Conservation (phyloP, 2,113 vertebrate genomes). For the Dryoscopus gambensis region DNA sequence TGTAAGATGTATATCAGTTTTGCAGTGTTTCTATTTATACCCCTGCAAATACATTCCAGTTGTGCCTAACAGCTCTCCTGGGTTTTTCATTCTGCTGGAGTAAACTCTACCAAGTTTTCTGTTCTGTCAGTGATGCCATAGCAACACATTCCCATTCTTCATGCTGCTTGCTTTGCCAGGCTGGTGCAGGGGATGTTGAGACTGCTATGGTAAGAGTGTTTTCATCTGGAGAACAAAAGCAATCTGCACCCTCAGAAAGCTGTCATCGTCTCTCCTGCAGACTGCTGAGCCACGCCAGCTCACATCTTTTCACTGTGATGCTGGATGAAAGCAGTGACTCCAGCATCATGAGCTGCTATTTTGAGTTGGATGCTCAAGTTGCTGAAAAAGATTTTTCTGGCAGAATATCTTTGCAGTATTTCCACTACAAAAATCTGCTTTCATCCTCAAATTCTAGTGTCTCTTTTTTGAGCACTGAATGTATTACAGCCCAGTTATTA, state of each 20-base stretch:
- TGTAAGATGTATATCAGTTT: not conserved
- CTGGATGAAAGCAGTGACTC: slow-evolving; percentile 29
- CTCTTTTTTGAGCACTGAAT: not conserved
- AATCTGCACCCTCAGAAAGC: slow-evolving; percentile 40
- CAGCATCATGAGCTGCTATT: slow-evolving; percentile 32
- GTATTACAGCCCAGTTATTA: not conserved
- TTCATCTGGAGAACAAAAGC: slow-evolving; percentile 62
- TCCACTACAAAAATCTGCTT: slow-evolving; percentile 41
- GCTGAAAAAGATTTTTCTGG: slow-evolving; percentile 37
- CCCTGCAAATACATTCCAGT: not conserved
- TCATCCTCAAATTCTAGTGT: not conserved
- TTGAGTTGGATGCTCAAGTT: slow-evolving; percentile 26
- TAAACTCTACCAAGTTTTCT: not conserved
- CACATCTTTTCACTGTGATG: not conserved
- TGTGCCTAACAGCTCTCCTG: not conserved
- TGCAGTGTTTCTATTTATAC: not conserved
- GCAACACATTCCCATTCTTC: not conserved
- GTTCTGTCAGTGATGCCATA: not conserved
- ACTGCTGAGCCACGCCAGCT: slow-evolving; percentile 41
- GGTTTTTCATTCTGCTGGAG: not conserved
- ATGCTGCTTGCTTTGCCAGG: not conserved
- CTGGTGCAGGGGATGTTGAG: slow-evolving; percentile 39
- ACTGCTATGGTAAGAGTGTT: slow-evolving; percentile 30
- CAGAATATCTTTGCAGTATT: slow-evolving; percentile 54
- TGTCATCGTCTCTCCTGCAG: slow-evolving; percentile 31